Evolutionary conservation across 2,113 vertebrate species (phyloP).

Genomic region (Gambusia holbrooki): DNA sequence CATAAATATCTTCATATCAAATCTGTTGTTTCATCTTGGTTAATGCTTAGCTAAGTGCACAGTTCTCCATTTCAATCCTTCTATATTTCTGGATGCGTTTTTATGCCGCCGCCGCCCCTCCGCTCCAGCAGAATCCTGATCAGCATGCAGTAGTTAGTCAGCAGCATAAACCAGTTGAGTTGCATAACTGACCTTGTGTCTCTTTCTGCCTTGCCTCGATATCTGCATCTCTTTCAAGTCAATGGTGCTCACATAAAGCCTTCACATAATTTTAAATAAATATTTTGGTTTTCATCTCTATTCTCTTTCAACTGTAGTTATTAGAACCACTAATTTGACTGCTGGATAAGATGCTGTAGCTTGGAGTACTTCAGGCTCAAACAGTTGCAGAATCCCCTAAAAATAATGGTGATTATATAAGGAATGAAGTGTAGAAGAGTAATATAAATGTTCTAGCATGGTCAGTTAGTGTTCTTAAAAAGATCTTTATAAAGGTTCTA

Average conservation of each 20-base stretch:
- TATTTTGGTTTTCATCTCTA: conserved; percentile 23
- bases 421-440: no score
- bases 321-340: background rate
- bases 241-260: conserved; percentile 3
- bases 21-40: background rate
- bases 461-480: background rate
- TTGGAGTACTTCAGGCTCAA: background rate
- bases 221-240: conserved; percentile 21
- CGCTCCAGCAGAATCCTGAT: conserved; percentile 72
- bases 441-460: background rate
- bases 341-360: background rate
- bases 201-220: conserved; percentile 19
- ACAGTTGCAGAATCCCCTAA: background rate
- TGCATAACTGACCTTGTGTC: conserved; percentile 88
- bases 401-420: background rate
- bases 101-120: conserved; percentile 10
- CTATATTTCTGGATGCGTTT: conserved; percentile 8
- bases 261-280: conserved; percentile 35
- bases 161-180: conserved; percentile 85
- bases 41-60: background rate
- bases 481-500: background rate
- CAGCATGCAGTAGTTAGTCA: conserved; percentile 85
- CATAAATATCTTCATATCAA: background rate
- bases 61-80: background rate
- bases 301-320: background rate